Percentiles rank a stretch among this genome's conserved stretches.
These are phyloP conservation scores for Drosophila eugracilis DNA, from an alignment of 1,140 invertebrate genomes.

Conservation along the genomic window DNA sequence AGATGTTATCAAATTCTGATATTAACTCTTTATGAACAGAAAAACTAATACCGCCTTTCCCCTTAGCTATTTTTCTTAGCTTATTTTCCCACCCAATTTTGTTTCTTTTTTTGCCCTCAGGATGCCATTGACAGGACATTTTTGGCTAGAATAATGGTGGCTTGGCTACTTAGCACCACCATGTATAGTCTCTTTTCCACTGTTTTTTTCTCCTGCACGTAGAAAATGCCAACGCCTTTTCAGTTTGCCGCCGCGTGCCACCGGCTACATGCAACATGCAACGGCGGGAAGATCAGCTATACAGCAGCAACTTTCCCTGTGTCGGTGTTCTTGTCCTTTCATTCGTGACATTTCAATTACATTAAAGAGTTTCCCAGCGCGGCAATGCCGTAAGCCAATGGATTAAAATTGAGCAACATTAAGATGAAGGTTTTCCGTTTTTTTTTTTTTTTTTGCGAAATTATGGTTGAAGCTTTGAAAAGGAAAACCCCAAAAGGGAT, in stretches of 20 bases:
- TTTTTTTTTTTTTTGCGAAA: background rate
- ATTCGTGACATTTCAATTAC: slow-evolving; percentile 66
- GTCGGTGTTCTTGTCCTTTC: slow-evolving; percentile 49
- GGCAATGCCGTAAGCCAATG: background rate
- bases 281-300: background rate
- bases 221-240: slow-evolving; percentile 31
- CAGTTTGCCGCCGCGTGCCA: slow-evolving; percentile 42
- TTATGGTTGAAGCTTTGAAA: background rate
- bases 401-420: slow-evolving; percentile 34
- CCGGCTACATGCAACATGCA: slow-evolving; percentile 20
- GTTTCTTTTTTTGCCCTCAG: slow-evolving; percentile 19
- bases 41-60: background rate
- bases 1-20: too few species aligned
- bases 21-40: background rate
- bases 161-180: slow-evolving; percentile 51
- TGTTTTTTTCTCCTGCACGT: slow-evolving; percentile 8
- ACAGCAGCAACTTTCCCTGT: slow-evolving; percentile 29
- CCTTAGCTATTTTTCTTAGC: background rate
- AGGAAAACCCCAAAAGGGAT: too few species aligned
- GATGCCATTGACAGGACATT: slow-evolving; percentile 61
- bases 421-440: background rate
- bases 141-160: slow-evolving; percentile 35
- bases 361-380: slow-evolving; percentile 28
- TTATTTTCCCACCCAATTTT: slow-evolving; percentile 3
- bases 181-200: slow-evolving; percentile 26